Percentiles rank a stretch among this genome's conserved stretches.
Conservation (phyloP, 1,140 invertebrate species). For the Drosophila biarmipes region DNA sequence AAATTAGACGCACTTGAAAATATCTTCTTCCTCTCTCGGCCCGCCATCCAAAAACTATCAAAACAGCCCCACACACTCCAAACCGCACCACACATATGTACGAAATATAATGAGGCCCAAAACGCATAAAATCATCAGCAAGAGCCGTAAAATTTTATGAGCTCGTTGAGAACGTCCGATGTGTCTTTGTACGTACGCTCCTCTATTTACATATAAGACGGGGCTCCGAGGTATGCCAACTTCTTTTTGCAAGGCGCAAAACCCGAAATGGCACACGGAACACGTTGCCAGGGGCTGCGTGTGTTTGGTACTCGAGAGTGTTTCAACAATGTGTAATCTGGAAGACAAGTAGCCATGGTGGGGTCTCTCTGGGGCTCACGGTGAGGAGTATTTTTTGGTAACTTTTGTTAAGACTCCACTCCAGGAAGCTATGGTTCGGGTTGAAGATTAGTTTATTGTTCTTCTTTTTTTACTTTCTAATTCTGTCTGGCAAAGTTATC, state of each 20-base stretch:
- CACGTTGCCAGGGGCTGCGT: conserved; percentile 1
- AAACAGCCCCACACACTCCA: conserved; percentile 33
- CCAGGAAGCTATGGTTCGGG: conserved; percentile 1
- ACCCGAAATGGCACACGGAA: conserved; percentile 28
- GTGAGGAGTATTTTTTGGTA: background rate
- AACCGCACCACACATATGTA: conserved; percentile 14
- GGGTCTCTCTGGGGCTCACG: background rate
- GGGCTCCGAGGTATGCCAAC: conserved; percentile 21
- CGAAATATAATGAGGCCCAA: conserved; percentile 53
- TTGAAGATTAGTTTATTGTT: conserved; percentile 7
- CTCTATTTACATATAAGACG: conserved; percentile 17
- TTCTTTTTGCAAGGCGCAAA: conserved; percentile 37
- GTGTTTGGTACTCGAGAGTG: conserved; percentile 39
- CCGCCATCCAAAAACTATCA: conserved; percentile 60
- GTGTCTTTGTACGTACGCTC: conserved; percentile 27
- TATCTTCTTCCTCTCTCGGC: conserved; percentile 38
- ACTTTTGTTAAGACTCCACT: background rate
- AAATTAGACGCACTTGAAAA: conserved; percentile 59
- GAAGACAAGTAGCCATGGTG: conserved; percentile 8
- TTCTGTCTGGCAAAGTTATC: conserved; percentile 9
- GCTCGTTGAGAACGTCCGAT: conserved; percentile 46
- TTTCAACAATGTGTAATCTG: conserved; percentile 42
- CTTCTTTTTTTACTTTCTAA: background rate
- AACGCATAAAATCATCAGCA: conserved; percentile 66
- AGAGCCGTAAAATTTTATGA: conserved; percentile 56